These are phyloP conservation scores for Cryptotermes secundus DNA, from an alignment of 1,140 invertebrate species.

Conservation along the genomic window DNA sequence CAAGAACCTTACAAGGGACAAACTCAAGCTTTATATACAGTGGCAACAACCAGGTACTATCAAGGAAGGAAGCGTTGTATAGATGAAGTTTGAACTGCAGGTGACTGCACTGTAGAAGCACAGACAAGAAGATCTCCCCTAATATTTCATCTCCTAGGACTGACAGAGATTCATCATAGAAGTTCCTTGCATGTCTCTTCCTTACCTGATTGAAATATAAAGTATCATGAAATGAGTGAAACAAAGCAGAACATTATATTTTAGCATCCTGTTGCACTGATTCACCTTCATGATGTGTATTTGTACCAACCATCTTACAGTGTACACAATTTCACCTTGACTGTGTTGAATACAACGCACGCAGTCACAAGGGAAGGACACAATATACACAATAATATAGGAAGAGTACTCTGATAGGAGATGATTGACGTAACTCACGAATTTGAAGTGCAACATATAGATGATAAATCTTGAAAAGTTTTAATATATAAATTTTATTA, in stretches of 20 bases:
- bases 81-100: slow-evolving; percentile 56
- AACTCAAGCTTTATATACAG: slow-evolving; percentile 51
- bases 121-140: slow-evolving; percentile 58
- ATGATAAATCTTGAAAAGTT: no score
- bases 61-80: slow-evolving; percentile 55
- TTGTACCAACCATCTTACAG: no score
- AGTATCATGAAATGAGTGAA: not conserved
- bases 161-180: not conserved
- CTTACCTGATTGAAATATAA: not conserved
- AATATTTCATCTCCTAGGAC: slow-evolving; percentile 60
- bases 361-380: no score
- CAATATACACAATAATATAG: no score
- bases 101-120: slow-evolving; percentile 55
- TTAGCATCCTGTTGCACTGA: no score
- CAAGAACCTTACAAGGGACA: slow-evolving; percentile 57
- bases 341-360: no score
- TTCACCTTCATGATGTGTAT: no score
- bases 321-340: no score
- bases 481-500: no score
- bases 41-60: slow-evolving; percentile 57
- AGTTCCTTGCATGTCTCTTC: not conserved
- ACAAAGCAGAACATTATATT: not conserved
- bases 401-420: no score
- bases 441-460: no score
- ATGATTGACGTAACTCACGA: no score